Evolutionary conservation across 2,888 invertebrate genomes (phyloP), one percentile per base, ranked within the genome.

Genomic region (Cyclophora punctaria): DNA sequence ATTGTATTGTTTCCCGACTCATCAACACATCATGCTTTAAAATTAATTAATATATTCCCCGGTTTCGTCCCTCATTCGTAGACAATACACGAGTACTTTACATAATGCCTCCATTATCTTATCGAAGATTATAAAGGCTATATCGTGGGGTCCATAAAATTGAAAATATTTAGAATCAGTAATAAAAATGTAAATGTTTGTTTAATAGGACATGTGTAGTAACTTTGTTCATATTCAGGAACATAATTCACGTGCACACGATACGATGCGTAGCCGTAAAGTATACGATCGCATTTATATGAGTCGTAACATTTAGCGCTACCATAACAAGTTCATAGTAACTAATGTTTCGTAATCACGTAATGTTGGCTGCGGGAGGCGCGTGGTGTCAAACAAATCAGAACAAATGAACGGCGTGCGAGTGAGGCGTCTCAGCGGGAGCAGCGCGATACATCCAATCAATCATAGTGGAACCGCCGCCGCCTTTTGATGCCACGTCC

Each of bases 341-440:
- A 66, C 66, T 61, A 69, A 70, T 69, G 72, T 70, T 73, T 73
- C 67, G 71, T 70, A 74, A 73, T 75, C 73, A 75, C 67, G 73
- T 74, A 73, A 75, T 72, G 69, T 70, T 66, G 59, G 62, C 62
- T 62, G 65, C 62, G 67, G 64, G 62, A 61, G 64, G 59, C 59
- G 57, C 60, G 46, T 60, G 60, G 66, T 73, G 72, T 76, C 71
- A 71, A 75, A 79, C 77, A 81, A 81, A 80, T 81, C 77, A 76
- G 73, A 75, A 80, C 80, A 81, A 80, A 80, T 79, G 76, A 78
- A 73, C 77, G 74, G 66, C 70, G 71, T 77, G 78, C 72, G 72
- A 71, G 69, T 73, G 69, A 68, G 69, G 67, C 65, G 76, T 75
- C 80, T 73, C 77, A 69, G 71, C 72, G 74, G 79, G 76, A 44